Evolutionary conservation across 2,888 invertebrate genomes (phyloP), one percentile per base, ranked within the genome.

Genomic region (Folsomia candida): DNA sequence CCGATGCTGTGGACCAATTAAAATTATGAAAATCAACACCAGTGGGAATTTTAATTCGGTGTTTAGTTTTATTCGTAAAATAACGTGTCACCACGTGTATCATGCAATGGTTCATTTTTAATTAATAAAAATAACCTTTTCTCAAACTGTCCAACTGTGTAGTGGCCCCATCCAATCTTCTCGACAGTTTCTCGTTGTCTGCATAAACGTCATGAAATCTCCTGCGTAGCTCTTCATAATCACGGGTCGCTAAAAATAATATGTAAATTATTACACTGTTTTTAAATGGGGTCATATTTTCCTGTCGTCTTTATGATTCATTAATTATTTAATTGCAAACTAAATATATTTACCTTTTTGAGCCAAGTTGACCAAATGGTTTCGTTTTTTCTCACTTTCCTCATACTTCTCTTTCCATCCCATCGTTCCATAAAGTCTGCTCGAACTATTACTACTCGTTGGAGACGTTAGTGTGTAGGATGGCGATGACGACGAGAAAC

Each of bases 331-430:
- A 25, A 24, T 26, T 25, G 2, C n/a, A 63, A 63, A 63, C 26
- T 63, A 14, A 2, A 63, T 20, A 67, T 22, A 70, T 28, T 59
- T 83, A 90, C 91, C 87, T 86, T 89, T 88, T 85, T 90, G 90
- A 73, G 87, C 87, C 83, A 89, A 88, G 76, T 88, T 86, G 65
- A 90, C 85, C 79, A 89, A 83, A 62, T 86, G 82, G 83, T 90
- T 90, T 82, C 90, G 86, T 82, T 87, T 88, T 80, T 87, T 86
- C 82, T 90, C 90, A 4, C 88, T 86, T 59, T 90, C 90, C 80
- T 90, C 90, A 82, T 87, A 90, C 84, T 88, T 88, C 76, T 83
- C 85, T 84, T 88, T 89, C 90, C 90, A 90, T 26, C 75, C 75
- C 62, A 77, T 77, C n/a, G 66, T 37, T 60, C 71, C 70, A 58